These are phyloP conservation scores for Sitta carolinensis DNA, from an alignment of 2,797 vertebrate species.

Conservation along the genomic window DNA sequence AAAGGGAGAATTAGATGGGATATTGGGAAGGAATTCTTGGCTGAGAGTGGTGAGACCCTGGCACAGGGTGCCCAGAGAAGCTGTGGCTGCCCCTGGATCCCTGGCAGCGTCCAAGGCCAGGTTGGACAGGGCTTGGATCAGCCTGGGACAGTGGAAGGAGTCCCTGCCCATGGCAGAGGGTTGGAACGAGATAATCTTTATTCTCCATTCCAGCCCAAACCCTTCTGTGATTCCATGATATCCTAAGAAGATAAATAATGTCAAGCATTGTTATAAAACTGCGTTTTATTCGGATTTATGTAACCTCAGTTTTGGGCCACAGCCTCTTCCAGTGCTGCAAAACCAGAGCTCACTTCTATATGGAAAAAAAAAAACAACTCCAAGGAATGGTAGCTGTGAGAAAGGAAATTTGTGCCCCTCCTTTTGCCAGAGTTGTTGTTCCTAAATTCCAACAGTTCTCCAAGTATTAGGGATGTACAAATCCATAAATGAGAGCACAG, in stretches of 20 bases:
- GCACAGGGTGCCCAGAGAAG: accelerated
- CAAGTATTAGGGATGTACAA: neutral
- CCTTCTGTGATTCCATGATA: neutral
- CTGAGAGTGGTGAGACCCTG: accelerated
- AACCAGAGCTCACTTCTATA: neutral
- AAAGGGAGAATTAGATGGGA: neutral
- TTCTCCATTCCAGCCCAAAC: neutral
- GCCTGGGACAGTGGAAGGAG: accelerated
- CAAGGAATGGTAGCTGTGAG: neutral
- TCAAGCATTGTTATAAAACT: neutral
- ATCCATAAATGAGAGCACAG: neutral
- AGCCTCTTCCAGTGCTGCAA: neutral
- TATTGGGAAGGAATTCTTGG: accelerated
- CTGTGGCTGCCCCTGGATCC: neutral
- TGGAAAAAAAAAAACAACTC: neutral
- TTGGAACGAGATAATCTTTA: neutral
- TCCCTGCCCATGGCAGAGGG: neutral
- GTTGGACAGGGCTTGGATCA: accelerated
- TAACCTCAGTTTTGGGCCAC: neutral
- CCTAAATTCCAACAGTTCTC: neutral
- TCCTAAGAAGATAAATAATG: neutral
- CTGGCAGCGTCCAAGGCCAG: neutral
- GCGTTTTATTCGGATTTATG: neutral
- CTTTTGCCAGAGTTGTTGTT: neutral
- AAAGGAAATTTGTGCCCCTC: neutral